Percentiles rank a stretch among this genome's conserved stretches.
Evolutionary conservation across 2,888 invertebrate genomes (phyloP).

Genomic region (Epinotia demarniana): DNA sequence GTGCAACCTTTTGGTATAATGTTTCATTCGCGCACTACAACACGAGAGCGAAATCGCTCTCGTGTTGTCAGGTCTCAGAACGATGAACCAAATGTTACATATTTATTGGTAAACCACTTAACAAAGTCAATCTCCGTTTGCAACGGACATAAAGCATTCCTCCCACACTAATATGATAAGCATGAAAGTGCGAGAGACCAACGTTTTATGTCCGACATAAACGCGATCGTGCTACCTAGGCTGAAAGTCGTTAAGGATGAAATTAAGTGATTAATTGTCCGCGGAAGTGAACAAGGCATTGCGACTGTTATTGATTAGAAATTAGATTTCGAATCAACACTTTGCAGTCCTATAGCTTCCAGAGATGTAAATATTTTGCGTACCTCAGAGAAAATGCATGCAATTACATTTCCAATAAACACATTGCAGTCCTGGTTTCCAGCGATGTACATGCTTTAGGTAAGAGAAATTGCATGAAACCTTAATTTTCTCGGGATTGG

Average conservation of each 20-base stretch:
- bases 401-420: conserved; percentile 18
- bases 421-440: not conserved
- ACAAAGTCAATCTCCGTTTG: not conserved
- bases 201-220: too few relatives aligned
- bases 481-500: too few relatives aligned
- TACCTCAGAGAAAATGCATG: not conserved
- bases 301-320: conserved; percentile 24
- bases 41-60: too few relatives aligned
- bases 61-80: too few relatives aligned
- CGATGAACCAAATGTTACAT: too few relatives aligned
- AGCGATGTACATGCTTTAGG: not conserved
- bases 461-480: too few relatives aligned
- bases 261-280: conserved; percentile 24
- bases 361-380: not conserved
- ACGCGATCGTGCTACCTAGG: not conserved
- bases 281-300: conserved; percentile 3
- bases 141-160: too few relatives aligned
- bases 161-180: too few relatives aligned
- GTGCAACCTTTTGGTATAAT: not conserved
- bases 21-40: not conserved
- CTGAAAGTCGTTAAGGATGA: conserved; percentile 12
- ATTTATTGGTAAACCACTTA: not conserved
- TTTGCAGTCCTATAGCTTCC: not conserved
- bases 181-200: too few relatives aligned
- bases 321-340: conserved; percentile 14